Base-by-base conservation (phyloP, 2,888 invertebrate species). In the Chrysina gloriosa region DNA sequence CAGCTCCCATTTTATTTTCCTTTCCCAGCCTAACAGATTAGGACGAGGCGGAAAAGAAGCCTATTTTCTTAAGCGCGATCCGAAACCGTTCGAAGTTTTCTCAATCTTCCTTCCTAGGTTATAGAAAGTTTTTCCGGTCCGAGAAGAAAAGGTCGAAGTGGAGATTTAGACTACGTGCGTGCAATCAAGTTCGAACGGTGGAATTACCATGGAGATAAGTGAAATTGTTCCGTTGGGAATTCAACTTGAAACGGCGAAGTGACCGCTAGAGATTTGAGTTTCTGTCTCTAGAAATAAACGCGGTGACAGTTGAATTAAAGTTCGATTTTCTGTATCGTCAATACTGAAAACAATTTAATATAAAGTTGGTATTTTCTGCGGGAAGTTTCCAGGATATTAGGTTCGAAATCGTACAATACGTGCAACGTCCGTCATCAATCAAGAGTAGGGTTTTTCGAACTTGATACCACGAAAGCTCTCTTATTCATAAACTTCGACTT, bases 191-290 rank as follows among this genome's bases (percentile, higher is more conserved):
- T 23, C 25, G 58, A 39, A 39, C 23, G 36, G 14, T 9, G 23
- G 27, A 21, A 39, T 39, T 42, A 23, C 39, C 39, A 39, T 39
- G 23, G 58, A 42, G 58, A 58, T 58, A 39, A 58, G 39, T 39
- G 56, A 39, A 58, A 58, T 25, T 39, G 11, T 19, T 4, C 39
- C 39, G 25, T 39, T 23, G 58, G 58, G 39, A 39, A 58, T 39
- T 39, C 23, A 23, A 58, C 6, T 14, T n/a, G 39, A 39, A 36
- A 42, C 58, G 27, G 16, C 16, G 27, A 7, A 29, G 42, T 58
- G 25, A 25, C 39, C 25, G 4, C n/a, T 47, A 21, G 2, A 11
- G 34, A 2, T 11, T n/a, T 47, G 47, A 47, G 47, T 47, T 47
- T n/a, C n/a, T n/a, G n/a, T n/a, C n/a, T n/a, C n/a, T n/a, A n/a